Evolutionary conservation across 2,797 vertebrate species (phyloP).

Genomic region (Perodicticus potto): DNA sequence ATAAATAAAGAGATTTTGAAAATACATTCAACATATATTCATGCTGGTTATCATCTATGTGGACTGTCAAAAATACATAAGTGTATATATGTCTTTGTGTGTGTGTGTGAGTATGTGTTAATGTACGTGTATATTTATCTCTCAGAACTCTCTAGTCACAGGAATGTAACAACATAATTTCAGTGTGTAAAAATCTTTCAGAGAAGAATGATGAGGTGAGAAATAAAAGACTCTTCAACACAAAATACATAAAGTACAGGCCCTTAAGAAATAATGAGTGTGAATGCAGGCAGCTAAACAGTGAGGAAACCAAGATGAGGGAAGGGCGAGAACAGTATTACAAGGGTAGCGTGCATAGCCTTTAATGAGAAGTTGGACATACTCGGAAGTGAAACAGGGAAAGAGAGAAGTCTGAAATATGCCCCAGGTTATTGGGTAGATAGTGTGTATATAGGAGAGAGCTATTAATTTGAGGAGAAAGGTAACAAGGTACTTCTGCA

Average conservation of each 20-base stretch:
- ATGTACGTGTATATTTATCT: background rate
- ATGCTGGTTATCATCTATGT: background rate
- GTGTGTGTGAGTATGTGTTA: background rate
- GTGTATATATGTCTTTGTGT: background rate
- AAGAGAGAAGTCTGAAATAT: background rate
- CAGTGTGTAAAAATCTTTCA: constrained; percentile 12
- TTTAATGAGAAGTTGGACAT: background rate
- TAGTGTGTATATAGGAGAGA: background rate
- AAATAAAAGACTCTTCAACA: background rate
- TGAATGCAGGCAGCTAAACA: background rate
- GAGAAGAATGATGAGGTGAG: background rate
- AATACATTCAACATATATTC: background rate
- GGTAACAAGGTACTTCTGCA: background rate
- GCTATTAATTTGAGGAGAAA: background rate
- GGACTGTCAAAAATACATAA: background rate
- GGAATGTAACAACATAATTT: background rate
- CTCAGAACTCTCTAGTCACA: background rate
- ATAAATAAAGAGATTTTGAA: constrained; percentile 6
- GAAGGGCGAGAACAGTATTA: background rate
- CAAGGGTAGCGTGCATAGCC: background rate
- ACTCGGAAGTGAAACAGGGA: background rate
- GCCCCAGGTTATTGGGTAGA: background rate
- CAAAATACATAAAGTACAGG: background rate
- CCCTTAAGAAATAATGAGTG: background rate
- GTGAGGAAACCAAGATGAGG: background rate